Evolutionary conservation across 1,140 invertebrate genomes (phyloP).

Genomic region (Diabrotica undecimpunctata): DNA sequence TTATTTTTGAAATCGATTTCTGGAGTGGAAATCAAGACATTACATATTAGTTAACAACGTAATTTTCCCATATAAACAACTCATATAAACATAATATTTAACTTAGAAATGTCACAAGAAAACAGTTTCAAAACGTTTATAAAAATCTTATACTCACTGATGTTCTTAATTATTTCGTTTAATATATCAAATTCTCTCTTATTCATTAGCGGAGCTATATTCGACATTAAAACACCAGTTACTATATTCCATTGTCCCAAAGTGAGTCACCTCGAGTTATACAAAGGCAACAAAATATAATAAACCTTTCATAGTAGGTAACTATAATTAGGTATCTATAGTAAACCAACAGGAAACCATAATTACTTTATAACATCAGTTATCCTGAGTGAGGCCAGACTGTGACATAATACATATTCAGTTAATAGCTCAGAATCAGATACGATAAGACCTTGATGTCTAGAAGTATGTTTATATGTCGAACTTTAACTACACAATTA

Average conservation of each 20-base stretch:
- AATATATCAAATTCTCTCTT: too few relatives aligned
- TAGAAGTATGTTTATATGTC: background rate
- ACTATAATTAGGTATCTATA: background rate
- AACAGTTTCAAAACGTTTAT: too few relatives aligned
- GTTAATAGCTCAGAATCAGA: slow-evolving; percentile 5
- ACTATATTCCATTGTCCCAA: background rate
- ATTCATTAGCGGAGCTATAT: too few relatives aligned
- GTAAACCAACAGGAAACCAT: slow-evolving; percentile 7
- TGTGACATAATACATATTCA: slow-evolving; percentile 5
- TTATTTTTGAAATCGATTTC: too few relatives aligned
- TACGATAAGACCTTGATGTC: background rate
- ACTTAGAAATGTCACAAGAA: too few relatives aligned
- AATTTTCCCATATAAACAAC: too few relatives aligned
- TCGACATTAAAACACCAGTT: too few relatives aligned
- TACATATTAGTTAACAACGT: too few relatives aligned
- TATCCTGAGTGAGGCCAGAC: slow-evolving; percentile 5
- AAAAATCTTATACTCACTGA: too few relatives aligned
- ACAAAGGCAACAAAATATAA: background rate
- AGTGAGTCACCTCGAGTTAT: background rate
- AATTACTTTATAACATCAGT: slow-evolving; percentile 8
- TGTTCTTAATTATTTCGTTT: too few relatives aligned
- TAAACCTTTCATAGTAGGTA: background rate
- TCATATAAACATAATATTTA: too few relatives aligned
- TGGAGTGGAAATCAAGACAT: too few relatives aligned
- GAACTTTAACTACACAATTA: background rate